Evolutionary conservation across 1,140 invertebrate genomes (phyloP).

Genomic region (Zaprionus lachaisei): DNA sequence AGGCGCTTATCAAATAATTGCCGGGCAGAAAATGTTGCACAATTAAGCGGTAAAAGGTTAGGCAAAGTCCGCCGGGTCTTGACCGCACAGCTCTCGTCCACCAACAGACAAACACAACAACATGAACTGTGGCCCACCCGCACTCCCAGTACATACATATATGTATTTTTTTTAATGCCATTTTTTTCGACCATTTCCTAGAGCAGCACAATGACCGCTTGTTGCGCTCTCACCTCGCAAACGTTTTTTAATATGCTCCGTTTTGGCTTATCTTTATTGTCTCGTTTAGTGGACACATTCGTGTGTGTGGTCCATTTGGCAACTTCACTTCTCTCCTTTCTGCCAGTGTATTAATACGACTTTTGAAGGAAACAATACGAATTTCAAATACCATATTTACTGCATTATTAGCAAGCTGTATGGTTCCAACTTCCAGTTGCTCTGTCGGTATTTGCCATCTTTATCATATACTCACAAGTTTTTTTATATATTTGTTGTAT

Average conservation of each 20-base stretch:
- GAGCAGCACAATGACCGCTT: slow-evolving; percentile 36
- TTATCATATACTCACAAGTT: too few species aligned
- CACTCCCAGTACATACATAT: slow-evolving; percentile 14
- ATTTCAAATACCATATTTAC: not conserved
- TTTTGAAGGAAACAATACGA: not conserved
- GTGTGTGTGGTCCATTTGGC: slow-evolving; percentile 62
- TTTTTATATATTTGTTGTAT: too few species aligned
- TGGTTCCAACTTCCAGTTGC: not conserved
- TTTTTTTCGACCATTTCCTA: slow-evolving; percentile 25
- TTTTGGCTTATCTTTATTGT: slow-evolving; percentile 80
- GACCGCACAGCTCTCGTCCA: slow-evolving; percentile 28
- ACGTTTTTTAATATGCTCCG: slow-evolving; percentile 60
- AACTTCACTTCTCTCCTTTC: slow-evolving; percentile 7
- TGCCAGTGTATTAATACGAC: not conserved
- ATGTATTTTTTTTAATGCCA: slow-evolving; percentile 21
- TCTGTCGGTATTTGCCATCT: too few species aligned
- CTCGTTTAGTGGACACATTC: slow-evolving; percentile 70
- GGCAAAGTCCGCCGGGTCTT: slow-evolving; percentile 29
- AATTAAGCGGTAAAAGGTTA: slow-evolving; percentile 77
- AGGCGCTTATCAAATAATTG: slow-evolving; percentile 84
- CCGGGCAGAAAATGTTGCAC: slow-evolving; percentile 75
- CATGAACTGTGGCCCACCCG: not conserved
- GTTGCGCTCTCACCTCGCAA: slow-evolving; percentile 55
- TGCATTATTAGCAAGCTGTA: not conserved
- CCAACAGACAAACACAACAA: not conserved